A percentile compares a stretch with the other conserved stretches of the same genome.
Conservation (phyloP, 2,113 vertebrate genomes). For the Pachycephala philippinensis region DNA sequence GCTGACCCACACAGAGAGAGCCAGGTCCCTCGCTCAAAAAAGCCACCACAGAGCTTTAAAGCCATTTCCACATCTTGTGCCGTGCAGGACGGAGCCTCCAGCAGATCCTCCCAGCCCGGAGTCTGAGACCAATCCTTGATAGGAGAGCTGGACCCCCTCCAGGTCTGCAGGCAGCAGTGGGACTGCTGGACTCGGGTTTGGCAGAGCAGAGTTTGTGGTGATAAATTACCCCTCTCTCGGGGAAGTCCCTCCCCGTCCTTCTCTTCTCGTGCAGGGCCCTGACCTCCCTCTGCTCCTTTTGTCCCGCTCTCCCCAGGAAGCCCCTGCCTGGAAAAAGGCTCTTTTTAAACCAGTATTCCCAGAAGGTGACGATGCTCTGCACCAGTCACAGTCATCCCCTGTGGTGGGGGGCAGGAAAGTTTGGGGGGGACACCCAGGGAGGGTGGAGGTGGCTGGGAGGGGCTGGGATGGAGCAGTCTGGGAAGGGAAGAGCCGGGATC, state of each 20-base stretch:
- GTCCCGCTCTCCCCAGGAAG: neutral
- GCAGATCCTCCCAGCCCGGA: neutral
- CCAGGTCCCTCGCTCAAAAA: neutral
- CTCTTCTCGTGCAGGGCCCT: neutral
- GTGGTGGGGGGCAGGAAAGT: neutral
- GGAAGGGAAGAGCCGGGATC: neutral
- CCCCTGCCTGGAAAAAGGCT: neutral
- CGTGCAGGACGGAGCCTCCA: fast-evolving
- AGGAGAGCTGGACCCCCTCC: neutral
- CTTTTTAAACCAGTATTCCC: neutral
- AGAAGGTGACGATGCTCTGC: neutral
- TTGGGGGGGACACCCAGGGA: fast-evolving
- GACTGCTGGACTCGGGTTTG: neutral
- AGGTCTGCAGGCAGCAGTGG: neutral
- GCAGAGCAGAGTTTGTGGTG: neutral
- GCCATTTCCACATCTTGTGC: neutral
- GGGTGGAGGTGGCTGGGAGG: neutral
- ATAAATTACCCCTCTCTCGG: neutral
- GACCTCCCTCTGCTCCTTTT: neutral
- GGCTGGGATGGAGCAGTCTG: fast-evolving
- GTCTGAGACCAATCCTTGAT: neutral
- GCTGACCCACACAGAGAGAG: neutral
- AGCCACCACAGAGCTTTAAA: neutral
- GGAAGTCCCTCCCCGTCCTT: neutral
- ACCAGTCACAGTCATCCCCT: neutral